phyloP scores from a whole-genome alignment of 2,113 vertebrate genomes.

The Tachuris rubrigastra region DNA sequence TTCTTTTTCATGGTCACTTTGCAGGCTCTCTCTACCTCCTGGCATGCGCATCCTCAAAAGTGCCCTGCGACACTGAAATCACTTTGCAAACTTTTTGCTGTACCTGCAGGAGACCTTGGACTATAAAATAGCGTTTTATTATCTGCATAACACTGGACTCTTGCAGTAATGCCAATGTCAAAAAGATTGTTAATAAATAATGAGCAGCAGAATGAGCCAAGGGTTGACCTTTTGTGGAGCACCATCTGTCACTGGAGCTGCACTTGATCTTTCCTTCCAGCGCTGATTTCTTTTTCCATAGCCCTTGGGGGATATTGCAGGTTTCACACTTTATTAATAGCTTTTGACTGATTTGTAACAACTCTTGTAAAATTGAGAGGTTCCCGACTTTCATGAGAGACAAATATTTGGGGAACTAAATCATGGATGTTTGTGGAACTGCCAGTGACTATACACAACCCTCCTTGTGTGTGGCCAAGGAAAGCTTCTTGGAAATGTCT shows the following conservation, averaged over 20 bases:
- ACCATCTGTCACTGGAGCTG: constrained; percentile 62
- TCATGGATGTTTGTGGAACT: not conserved
- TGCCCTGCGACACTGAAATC: constrained; percentile 50
- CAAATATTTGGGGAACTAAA: constrained; percentile 18
- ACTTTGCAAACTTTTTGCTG: constrained; percentile 67
- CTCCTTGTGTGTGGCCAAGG: not conserved
- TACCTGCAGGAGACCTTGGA: constrained; percentile 69
- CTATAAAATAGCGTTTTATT: constrained; percentile 67
- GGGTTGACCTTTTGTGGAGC: constrained; percentile 72
- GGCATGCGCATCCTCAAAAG: not conserved
- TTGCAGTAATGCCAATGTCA: constrained; percentile 53
- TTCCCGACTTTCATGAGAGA: not conserved
- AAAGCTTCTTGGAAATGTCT: not conserved
- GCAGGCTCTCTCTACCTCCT: not conserved
- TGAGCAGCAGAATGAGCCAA: constrained; percentile 63
- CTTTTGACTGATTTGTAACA: constrained; percentile 17
- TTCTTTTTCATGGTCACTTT: not conserved
- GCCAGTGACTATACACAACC: not conserved
- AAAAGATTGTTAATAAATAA: constrained; percentile 75
- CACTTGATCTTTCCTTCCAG: constrained; percentile 55
- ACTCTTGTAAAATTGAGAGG: constrained; percentile 22
- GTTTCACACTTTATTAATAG: constrained; percentile 38
- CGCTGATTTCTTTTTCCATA: not conserved
- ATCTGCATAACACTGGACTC: constrained; percentile 56
- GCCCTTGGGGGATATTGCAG: not conserved